Evolutionary conservation across 2,797 vertebrate genomes (phyloP), one percentile per base, ranked within the genome.

Genomic region (Yasuhikotakia modesta): DNA sequence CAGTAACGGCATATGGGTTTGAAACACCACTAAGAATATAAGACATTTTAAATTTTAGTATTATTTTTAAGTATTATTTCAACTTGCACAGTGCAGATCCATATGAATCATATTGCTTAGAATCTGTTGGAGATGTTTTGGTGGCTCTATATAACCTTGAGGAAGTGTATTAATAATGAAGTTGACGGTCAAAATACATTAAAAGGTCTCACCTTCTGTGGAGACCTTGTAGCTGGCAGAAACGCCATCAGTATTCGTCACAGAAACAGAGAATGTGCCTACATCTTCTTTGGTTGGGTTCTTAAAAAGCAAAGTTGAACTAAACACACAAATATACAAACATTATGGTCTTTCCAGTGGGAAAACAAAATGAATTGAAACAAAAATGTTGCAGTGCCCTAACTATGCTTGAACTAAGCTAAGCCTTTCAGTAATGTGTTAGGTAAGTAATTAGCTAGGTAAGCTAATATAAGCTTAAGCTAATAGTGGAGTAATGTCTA

Each of bases 281-380:
- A 95, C 74, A 79, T 98, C 96, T 52, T 91, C 94, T 89, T 95
- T 94, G 39, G 95, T 94, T 4, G 95, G 91, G 24, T 92, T 92
- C 90, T 94, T 95, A 75, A 99, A 96, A 88, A 96, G 92, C 70
- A 99, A 85, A 87, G 93, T 95, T 4, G 96, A 96, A 60, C 98
- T 99, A 82, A 58, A 90, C 81, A 64, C 19, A 66, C 39, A 73
- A 58, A 43, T n/a, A 30, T 73, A 24, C 19, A 63, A 61, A 70
- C 3, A 61, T 70, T 66, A 55, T 11, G 21, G 76, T 24, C 74
- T 22, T 75, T 16, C 82, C 57, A 65, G 7, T 76, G 50, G 65
- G 16, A 73, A 12, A 82, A 19, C 17, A 14, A 60, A 45, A 69
- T 8, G 58, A 70, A 76, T 22, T 69, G 45, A 68, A 45, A 27